phyloP scores from a whole-genome alignment of 2,797 vertebrate genomes.

The Clamator glandarius region DNA sequence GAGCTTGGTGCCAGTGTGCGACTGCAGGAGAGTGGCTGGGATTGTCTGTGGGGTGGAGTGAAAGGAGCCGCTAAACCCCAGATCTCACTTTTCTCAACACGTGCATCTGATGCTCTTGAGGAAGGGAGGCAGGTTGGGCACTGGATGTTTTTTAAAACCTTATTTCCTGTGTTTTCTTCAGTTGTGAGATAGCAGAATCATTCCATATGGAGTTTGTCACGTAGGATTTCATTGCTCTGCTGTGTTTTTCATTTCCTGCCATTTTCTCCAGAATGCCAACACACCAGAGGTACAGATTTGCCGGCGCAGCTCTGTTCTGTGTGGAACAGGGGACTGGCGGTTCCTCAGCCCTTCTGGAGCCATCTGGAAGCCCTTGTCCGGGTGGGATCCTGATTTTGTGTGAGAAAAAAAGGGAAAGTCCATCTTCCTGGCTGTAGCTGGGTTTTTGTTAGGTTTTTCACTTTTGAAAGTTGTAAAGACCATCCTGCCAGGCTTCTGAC shows the following conservation, averaged over 20 bases:
- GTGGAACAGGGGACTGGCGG: neutral
- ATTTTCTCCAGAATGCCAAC: neutral
- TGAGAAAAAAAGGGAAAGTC: neutral
- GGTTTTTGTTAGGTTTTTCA: neutral
- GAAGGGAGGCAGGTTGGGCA: neutral
- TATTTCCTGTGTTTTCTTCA: neutral
- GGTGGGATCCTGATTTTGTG: rapidly evolving
- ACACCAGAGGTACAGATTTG: neutral
- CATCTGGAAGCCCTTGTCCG: neutral
- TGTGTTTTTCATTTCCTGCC: neutral
- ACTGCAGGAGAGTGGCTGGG: neutral
- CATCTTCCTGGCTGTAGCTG: neutral
- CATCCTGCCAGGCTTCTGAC: too few relatives aligned
- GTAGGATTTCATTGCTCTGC: neutral
- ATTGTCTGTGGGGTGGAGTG: neutral
- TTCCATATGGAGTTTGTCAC: neutral
- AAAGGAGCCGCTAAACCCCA: neutral
- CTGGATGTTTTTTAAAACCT: too few relatives aligned
- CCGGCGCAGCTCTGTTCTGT: neutral
- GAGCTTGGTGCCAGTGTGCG: rapidly evolving
- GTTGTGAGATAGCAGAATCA: neutral
- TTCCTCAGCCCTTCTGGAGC: neutral
- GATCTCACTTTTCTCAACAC: neutral
- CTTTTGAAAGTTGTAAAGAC: neutral
- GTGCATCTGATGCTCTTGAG: neutral